Conservation (phyloP, 1,140 invertebrate genomes). For the Drosophila fuyamai region DNA sequence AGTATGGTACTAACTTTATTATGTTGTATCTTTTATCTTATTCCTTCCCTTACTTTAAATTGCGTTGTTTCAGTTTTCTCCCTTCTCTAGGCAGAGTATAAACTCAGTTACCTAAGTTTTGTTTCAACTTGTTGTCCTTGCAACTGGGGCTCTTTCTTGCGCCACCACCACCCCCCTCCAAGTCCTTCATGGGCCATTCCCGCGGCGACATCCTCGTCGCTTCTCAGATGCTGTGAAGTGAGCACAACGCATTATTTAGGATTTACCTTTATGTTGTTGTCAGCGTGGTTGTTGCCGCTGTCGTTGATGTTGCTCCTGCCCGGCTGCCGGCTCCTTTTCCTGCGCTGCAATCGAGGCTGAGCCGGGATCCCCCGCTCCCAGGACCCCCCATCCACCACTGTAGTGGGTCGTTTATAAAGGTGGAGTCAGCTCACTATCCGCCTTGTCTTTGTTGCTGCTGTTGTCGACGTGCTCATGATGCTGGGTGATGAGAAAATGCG, state of each 20-base stretch:
- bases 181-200: slow-evolving; percentile 44
- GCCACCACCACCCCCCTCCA: background rate
- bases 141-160: slow-evolving; percentile 6
- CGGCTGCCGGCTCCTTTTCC: slow-evolving; percentile 49
- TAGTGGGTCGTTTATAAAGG: slow-evolving; percentile 64
- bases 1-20: background rate
- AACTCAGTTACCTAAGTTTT: background rate
- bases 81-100: slow-evolving; percentile 29
- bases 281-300: slow-evolving; percentile 54
- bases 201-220: slow-evolving; percentile 37
- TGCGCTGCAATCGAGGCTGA: slow-evolving; percentile 36
- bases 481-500: slow-evolving; percentile 79
- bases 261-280: slow-evolving; percentile 84
- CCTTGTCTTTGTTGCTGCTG: slow-evolving; percentile 33
- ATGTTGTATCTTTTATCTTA: background rate
- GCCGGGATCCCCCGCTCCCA: slow-evolving; percentile 1
- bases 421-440: slow-evolving; percentile 28
- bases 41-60: background rate
- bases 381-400: slow-evolving; percentile 1
- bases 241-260: slow-evolving; percentile 78
- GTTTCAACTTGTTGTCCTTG: slow-evolving; percentile 11
- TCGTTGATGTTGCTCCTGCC: slow-evolving; percentile 24
- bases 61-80: background rate
- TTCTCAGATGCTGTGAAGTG: slow-evolving; percentile 68
- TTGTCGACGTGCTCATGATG: slow-evolving; percentile 60